Evolutionary conservation across 2,888 invertebrate species (phyloP), one percentile per base, ranked within the genome.

Genomic region (Apamea epomidion): DNA sequence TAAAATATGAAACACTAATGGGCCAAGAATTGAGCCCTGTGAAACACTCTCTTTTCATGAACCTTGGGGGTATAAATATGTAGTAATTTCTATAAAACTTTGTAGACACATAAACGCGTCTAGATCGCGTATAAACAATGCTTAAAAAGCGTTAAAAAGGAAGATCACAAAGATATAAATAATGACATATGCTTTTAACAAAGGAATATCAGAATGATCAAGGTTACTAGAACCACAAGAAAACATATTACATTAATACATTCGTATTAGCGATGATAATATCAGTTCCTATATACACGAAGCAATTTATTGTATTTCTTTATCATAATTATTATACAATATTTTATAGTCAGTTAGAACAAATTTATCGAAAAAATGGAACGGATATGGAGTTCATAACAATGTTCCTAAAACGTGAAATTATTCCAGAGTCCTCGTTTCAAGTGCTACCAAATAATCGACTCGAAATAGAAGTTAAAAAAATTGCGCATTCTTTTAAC

Each of bases 401-500:
- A 32, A 79, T 81, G 74, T n/a, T 64, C 4, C 12, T 10, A 32
- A 54, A 42, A 37, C 51, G 62, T 32, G 12, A 16, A 64, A n/a
- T 25, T 64, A n/a, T 32, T 18, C 16, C 32, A 45, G 32, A 68
- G 12, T 21, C 16, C 3, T 14, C 60, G 14, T 60, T 75, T 80
- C 42, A 71, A 60, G 68, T 78, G 18, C 48, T 72, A 32, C 51
- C 64, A 6, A 37, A 78, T 25, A 83, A 83, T 51, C 51, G 65
- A 42, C 54, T 83, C 25, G 14, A 74, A 29, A 37, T 62, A 29
- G 62, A 81, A 58, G 25, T 82, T 2, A 48, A 42, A n/a, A 51
- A 42, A 51, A 71, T 81, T 51, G 42, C 45, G 2, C 16, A 51
- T 32, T 81, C 81, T 21, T 82, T 82, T 51, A 76, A 67, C 29